Base-by-base conservation (phyloP, 2,797 vertebrate species). In the Steatocranus sp. region DNA sequence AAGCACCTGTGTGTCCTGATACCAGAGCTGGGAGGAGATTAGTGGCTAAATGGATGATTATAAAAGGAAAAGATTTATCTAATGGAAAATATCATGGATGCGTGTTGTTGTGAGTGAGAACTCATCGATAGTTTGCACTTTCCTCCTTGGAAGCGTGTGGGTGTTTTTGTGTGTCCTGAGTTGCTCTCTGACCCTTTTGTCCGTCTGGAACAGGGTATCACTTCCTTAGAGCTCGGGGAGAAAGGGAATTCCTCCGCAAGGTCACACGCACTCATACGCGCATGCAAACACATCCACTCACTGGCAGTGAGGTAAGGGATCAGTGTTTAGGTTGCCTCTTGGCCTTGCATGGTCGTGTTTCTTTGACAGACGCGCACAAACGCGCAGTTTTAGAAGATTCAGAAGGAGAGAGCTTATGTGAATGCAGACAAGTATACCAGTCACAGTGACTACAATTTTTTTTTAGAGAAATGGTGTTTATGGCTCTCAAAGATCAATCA, bases 211-310 rank as follows among this genome's bases (percentile, higher is more conserved):
- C 43, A 78, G 43, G n/a, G 75, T 90, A 80, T 92, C 84, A 20
- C 75, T 83, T 90, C 50, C 32, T 41, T n/a, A 36, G 41, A 83
- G 76, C 83, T 86, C 17, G 3, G 84, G 76, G 85, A 88, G 79
- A 84, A 83, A 78, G 82, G 84, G 80, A 89, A 88, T 89, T 92
- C 85, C 82, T 85, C 66, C 30, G 27, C 87, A 90, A 91, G 88
- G 88, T 86, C 89, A 81, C 79, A 51, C 25, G 20, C 68, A 78
- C 27, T 51, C 46, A 6, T 50, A 50, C 58, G 15, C 54, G 4
- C 68, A 48, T 7, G 17, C 6, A 73, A 17, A 79, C 43, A 81
- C 54, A 76, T 68, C 81, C 74, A 76, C 36, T 78, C 5, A 76
- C 38, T 25, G 3, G 12, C 18, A 76, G 36, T 53, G 61, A 56